Evolutionary conservation across 2,797 vertebrate genomes (phyloP).

Genomic region (Liparis tanakae): DNA sequence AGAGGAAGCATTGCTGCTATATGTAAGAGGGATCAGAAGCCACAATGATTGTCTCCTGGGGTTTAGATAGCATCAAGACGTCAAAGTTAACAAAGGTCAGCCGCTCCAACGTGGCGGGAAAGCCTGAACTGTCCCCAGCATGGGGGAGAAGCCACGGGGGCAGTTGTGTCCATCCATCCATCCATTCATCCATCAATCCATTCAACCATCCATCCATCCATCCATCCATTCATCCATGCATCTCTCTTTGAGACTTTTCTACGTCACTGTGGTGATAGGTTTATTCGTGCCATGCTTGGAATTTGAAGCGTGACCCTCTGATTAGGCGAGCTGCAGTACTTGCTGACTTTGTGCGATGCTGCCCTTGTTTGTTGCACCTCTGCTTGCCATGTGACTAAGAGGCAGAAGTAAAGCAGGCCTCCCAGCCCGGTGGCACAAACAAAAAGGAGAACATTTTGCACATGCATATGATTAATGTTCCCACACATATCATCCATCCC

Average conservation of each 20-base stretch:
- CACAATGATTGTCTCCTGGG: constrained; percentile 30
- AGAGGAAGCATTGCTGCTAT: constrained; percentile 18
- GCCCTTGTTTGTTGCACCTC: constrained; percentile 57
- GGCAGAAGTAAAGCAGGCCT: constrained; percentile 54
- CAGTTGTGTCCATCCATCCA: neutral
- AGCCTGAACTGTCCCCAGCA: constrained; percentile 12
- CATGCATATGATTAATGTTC: constrained; percentile 81
- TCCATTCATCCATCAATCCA: neutral
- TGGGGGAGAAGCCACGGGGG: constrained; percentile 1
- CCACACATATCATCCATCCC: constrained; percentile 69
- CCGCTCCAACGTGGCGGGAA: constrained; percentile 2
- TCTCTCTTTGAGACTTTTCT: constrained; percentile 16
- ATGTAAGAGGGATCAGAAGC: constrained; percentile 27
- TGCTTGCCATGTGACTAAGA: constrained; percentile 50
- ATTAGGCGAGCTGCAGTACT: constrained; percentile 10
- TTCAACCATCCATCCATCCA: neutral
- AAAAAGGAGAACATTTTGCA: constrained; percentile 65
- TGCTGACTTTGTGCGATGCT: constrained; percentile 51
- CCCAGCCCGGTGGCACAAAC: constrained; percentile 57
- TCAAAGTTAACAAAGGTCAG: constrained; percentile 34
- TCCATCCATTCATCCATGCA: neutral
- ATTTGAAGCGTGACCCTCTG: constrained; percentile 7
- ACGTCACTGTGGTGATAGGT: neutral
- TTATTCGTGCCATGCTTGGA: constrained; percentile 4
- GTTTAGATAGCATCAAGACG: constrained; percentile 29